A percentile compares a stretch with the other conserved stretches of the same genome.
Conservation (phyloP, 2,888 invertebrate genomes). For the Mesorhabditis belari region DNA sequence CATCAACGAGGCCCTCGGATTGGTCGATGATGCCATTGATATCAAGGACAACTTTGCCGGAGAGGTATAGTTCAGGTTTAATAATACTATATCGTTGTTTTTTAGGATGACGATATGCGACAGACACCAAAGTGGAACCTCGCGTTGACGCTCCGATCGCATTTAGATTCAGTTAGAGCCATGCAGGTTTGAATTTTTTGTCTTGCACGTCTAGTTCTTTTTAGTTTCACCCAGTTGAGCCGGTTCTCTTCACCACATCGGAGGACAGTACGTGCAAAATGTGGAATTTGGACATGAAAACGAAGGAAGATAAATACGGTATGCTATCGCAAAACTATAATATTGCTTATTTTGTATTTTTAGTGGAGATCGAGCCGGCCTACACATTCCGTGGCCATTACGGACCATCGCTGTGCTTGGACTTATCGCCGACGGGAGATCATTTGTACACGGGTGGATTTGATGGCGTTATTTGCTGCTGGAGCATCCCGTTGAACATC, state of each 20-base stretch:
- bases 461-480: conserved; percentile 88
- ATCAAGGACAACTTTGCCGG: conserved; percentile 29
- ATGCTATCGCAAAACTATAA: conserved; percentile 58
- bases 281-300: conserved; percentile 97
- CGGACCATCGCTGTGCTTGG: conserved; percentile 86
- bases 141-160: conserved; percentile 52
- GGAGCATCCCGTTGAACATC: conserved; percentile 85
- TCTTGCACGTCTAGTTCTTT: conserved; percentile 59
- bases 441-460: conserved; percentile 86
- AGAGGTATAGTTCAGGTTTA: conserved; percentile 1
- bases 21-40: conserved; percentile 26
- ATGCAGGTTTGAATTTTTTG: conserved; percentile 47
- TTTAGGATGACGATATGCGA: neutral
- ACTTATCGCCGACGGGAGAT: conserved; percentile 84
- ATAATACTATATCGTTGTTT: conserved; percentile 86
- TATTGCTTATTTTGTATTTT: neutral
- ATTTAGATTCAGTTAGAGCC: conserved; percentile 58
- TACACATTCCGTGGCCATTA: conserved; percentile 92
- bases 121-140: conserved; percentile 33
- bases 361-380: conserved; percentile 88
- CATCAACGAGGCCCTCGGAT: conserved; percentile 24
- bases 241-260: conserved; percentile 80
- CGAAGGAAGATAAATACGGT: conserved; percentile 65
- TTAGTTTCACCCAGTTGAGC: conserved; percentile 50
- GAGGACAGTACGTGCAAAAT: conserved; percentile 97